phyloP scores from a whole-genome alignment of 2,797 vertebrate species.

The Macroramphosus scolopax region DNA sequence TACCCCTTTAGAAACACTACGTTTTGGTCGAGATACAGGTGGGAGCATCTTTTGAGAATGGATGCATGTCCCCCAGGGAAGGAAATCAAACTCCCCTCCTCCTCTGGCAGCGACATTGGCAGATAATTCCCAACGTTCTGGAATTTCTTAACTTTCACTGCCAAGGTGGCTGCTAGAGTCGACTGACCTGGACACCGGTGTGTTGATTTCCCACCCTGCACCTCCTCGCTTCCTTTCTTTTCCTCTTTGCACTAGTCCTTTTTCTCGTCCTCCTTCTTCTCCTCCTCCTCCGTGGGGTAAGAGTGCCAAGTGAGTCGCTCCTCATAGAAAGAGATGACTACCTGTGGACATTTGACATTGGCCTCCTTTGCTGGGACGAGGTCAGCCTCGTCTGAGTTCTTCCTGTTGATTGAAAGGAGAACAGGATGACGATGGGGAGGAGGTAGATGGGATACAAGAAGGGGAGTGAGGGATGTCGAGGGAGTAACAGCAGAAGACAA shows the following conservation, averaged over 20 bases:
- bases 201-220: slow-evolving; percentile 44
- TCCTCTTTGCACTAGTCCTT: slow-evolving; percentile 68
- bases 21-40: slow-evolving; percentile 36
- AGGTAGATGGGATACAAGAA: too few relatives aligned
- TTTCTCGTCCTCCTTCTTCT: slow-evolving; percentile 98
- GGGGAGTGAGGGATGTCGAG: not conserved
- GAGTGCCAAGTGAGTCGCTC: slow-evolving; percentile 98
- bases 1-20: slow-evolving; percentile 12
- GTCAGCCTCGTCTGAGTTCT: slow-evolving; percentile 94
- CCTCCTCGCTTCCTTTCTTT: slow-evolving; percentile 8
- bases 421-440: not conserved
- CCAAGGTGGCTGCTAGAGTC: slow-evolving; percentile 39
- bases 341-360: slow-evolving; percentile 91
- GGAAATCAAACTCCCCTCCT: slow-evolving; percentile 36
- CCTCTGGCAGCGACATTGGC: slow-evolving; percentile 41
- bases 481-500: too few relatives aligned
- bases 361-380: slow-evolving; percentile 97
- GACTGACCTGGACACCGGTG: slow-evolving; percentile 12
- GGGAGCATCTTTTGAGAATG: slow-evolving; percentile 47
- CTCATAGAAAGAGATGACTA: slow-evolving; percentile 98
- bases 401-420: slow-evolving; percentile 75
- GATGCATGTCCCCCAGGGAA: slow-evolving; percentile 29
- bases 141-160: slow-evolving; percentile 6
- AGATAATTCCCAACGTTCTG: slow-evolving; percentile 5
- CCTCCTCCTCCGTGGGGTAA: slow-evolving; percentile 95